Evolutionary conservation across 2,888 invertebrate species (phyloP).

Genomic region (Scotopteryx bipunctaria): DNA sequence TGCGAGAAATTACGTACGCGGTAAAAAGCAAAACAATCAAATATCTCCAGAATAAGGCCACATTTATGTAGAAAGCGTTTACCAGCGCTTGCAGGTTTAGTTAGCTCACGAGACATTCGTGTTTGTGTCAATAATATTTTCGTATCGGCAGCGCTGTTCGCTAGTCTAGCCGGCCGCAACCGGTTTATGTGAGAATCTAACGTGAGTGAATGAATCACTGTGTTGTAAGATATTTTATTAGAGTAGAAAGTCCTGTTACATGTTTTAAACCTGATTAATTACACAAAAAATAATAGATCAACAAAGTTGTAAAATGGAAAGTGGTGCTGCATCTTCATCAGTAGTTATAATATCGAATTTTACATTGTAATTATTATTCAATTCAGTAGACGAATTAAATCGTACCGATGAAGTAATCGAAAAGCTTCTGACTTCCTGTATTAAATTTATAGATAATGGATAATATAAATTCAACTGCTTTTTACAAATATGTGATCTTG

Average conservation of each 20-base stretch:
- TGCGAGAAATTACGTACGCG: constrained; percentile 43
- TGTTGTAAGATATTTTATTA: constrained; percentile 41
- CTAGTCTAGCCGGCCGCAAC: too few relatives aligned
- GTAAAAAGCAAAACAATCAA: constrained; percentile 53
- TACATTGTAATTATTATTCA: constrained; percentile 20
- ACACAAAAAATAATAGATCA: constrained; percentile 26
- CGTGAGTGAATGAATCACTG: neutral
- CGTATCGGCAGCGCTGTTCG: too few relatives aligned
- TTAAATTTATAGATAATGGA: too few relatives aligned
- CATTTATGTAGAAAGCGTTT: constrained; percentile 21
- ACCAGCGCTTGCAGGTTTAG: neutral
- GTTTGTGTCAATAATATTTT: too few relatives aligned
- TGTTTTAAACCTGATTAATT: constrained; percentile 32
- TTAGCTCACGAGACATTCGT: too few relatives aligned
- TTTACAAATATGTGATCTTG: too few relatives aligned
- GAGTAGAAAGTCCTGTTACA: constrained; percentile 46
- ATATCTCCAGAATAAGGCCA: constrained; percentile 30
- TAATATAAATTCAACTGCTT: too few relatives aligned
- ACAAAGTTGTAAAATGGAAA: constrained; percentile 32
- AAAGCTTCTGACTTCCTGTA: neutral
- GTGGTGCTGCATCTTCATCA: constrained; percentile 26
- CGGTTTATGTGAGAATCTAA: constrained; percentile 18
- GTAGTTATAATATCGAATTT: constrained; percentile 25
- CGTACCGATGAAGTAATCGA: constrained; percentile 14
- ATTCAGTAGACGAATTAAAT: constrained; percentile 14